Conservation (phyloP, 2,888 invertebrate genomes). For the Mimas tiliae region DNA sequence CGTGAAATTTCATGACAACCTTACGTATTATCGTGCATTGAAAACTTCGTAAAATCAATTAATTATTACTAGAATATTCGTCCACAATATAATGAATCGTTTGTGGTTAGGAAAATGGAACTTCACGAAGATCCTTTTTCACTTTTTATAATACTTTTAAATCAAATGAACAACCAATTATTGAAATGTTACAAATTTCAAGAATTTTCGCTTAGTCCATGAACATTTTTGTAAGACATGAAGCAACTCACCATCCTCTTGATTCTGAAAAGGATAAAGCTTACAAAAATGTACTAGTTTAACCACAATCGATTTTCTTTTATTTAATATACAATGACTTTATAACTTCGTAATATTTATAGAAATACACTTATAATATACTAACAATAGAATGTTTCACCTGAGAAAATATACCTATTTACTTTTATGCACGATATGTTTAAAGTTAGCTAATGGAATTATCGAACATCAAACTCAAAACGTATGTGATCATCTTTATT, state of each 20-base stretch:
- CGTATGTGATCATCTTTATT: constrained; percentile 20
- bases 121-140: constrained; percentile 61
- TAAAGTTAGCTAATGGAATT: constrained; percentile 53
- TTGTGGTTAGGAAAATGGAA: constrained; percentile 62
- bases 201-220: constrained; percentile 67
- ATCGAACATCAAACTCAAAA: constrained; percentile 24
- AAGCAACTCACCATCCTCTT: constrained; percentile 78
- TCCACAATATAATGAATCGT: constrained; percentile 38
- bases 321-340: neutral
- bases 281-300: constrained; percentile 70
- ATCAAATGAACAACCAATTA: constrained; percentile 16
- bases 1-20: constrained; percentile 62
- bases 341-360: neutral
- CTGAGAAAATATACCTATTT: constrained; percentile 7
- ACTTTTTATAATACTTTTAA: constrained; percentile 29
- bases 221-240: constrained; percentile 73
- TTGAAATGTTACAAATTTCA: constrained; percentile 25
- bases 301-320: constrained; percentile 59
- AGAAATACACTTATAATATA: neutral
- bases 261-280: constrained; percentile 78
- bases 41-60: constrained; percentile 28
- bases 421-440: constrained; percentile 51
- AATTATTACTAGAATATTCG: neutral
- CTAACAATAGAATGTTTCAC: constrained; percentile 13
- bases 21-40: constrained; percentile 51